phyloP scores from a whole-genome alignment of 2,797 vertebrate species.

The Pachyuromys duprasi region DNA sequence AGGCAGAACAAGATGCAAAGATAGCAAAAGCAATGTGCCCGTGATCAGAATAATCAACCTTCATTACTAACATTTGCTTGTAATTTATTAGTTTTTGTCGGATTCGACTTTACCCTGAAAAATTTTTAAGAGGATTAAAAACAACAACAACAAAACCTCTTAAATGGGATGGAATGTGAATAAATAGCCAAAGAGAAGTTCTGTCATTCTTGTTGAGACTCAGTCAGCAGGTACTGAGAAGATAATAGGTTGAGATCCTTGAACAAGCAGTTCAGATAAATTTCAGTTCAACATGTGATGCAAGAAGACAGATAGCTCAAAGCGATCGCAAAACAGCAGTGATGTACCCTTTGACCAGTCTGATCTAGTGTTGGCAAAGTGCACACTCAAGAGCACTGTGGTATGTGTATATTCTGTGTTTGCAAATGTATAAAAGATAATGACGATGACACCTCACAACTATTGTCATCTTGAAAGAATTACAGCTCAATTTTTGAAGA shows the following conservation, averaged over 20 bases:
- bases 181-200: neutral
- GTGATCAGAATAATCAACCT: neutral
- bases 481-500: neutral
- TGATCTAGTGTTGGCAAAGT: too few relatives aligned
- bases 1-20: neutral
- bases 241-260: neutral
- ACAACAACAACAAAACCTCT: neutral
- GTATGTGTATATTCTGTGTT: neutral
- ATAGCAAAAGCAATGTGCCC: neutral
- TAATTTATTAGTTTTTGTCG: neutral
- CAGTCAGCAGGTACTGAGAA: too few relatives aligned
- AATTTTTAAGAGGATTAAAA: neutral
- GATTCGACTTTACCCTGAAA: neutral
- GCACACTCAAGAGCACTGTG: neutral
- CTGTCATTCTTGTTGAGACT: neutral
- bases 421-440: neutral
- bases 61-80: neutral
- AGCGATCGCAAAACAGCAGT: too few relatives aligned
- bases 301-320: neutral
- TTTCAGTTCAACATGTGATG: neutral
- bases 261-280: neutral
- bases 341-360: neutral
- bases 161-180: neutral
- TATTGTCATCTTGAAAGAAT: neutral
- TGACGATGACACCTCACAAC: neutral